Evolutionary conservation across 2,113 vertebrate species (phyloP), one percentile per base, ranked within the genome.

Genomic region (Agelaius tricolor): DNA sequence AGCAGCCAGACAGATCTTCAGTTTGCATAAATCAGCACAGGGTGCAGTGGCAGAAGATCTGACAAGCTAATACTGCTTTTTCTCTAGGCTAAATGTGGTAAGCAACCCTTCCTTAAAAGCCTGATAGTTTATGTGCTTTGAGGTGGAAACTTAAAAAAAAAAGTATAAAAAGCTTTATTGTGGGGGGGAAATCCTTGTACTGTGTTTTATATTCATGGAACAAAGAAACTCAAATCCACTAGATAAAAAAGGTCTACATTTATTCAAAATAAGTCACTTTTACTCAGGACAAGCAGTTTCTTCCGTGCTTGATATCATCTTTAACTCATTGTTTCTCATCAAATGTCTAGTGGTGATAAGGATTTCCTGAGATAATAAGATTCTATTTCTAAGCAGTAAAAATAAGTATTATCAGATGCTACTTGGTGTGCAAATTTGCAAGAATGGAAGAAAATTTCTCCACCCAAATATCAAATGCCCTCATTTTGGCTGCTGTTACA

Each of bases 261-360:
- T 95, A 86, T 78, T 90, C 83, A 82, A 87, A 93, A 11, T 63
- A 76, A 75, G 90, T 87, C 73, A 81, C 77, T 95, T 95, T 76
- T 75, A 84, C 69, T 71, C 52, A 89, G 85, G 94, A 92, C 90
- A 93, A 84, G 88, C 15, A 7, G 85, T 93, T 93, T 96, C 85
- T 94, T 93, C 90, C 4, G 2, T 28, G 33, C 41, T 66, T 51
- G 92, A 95, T 96, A 96, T 24, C 73, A 95, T 96, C 93, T 95
- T 96, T 95, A 97, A 93, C 90, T 89, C 92, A 96, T 92, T 96
- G 94, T 96, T 96, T 84, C 93, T 96, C 88, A 90, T 89, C 92
- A 90, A 95, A 87, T 94, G 90, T 79, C 76, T 47, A 19, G 57
- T 87, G 92, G 21, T 79, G 90, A 84, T 96, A 97, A 95, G 93